These are phyloP conservation scores for Notospermus geniculatus DNA, from an alignment of 1,140 invertebrate species.

Conservation along the genomic window DNA sequence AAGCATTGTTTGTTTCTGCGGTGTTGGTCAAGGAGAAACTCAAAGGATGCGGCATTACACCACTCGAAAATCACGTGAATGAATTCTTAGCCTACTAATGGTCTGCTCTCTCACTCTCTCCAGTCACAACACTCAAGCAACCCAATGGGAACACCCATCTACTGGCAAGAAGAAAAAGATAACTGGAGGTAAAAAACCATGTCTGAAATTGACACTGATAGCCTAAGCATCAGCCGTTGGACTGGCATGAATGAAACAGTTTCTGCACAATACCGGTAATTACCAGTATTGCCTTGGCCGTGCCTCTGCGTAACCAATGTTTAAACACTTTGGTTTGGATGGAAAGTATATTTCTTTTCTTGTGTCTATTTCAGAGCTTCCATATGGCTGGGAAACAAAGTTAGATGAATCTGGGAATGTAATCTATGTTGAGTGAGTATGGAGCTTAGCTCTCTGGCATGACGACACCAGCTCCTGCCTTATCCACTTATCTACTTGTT, in stretches of 20 bases:
- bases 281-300: no score
- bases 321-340: no score
- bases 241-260: background rate
- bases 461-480: no score
- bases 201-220: background rate
- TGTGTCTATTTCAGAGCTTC: conserved; percentile 64
- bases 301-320: no score
- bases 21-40: no score
- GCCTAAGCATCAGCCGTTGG: background rate
- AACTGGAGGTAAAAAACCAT: conserved; percentile 68
- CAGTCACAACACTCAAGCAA: conserved; percentile 76
- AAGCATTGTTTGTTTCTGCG: no score
- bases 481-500: no score
- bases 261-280: background rate
- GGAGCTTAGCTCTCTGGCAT: no score
- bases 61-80: no score
- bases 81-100: no score
- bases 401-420: conserved; percentile 70
- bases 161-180: conserved; percentile 84
- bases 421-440: conserved; percentile 65
- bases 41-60: no score
- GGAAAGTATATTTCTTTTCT: conserved; percentile 1
- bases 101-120: no score
- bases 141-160: conserved; percentile 88
- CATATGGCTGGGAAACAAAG: conserved; percentile 83